These are phyloP conservation scores for Elephantulus edwardii DNA, from an alignment of 2,113 vertebrate genomes.

Conservation along the genomic window DNA sequence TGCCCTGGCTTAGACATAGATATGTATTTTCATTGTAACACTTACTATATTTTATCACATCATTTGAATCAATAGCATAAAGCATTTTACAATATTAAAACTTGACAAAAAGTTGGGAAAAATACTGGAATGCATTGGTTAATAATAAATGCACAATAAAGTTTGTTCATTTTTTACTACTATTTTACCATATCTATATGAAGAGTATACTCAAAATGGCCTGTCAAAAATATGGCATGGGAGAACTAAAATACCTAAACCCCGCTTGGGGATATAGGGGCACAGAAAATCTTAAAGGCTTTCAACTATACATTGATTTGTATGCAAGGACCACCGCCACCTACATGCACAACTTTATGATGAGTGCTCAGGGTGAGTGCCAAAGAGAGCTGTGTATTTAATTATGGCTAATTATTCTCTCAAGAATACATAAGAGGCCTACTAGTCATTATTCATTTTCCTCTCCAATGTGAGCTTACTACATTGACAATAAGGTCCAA, in stretches of 20 bases:
- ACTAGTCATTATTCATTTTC: slow-evolving; percentile 31
- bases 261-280: neutral
- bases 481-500: neutral
- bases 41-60: neutral
- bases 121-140: neutral
- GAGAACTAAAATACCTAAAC: neutral
- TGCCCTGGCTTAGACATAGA: too few species aligned
- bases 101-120: neutral
- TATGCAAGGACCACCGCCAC: neutral
- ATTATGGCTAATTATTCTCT: neutral
- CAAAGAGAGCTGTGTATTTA: neutral
- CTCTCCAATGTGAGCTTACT: neutral
- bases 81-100: neutral
- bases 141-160: neutral
- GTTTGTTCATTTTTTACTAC: neutral
- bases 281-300: neutral
- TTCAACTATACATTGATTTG: neutral
- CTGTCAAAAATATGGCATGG: neutral
- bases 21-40: neutral
- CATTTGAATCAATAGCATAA: neutral
- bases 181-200: neutral
- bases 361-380: neutral
- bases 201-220: neutral
- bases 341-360: neutral
- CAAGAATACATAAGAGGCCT: neutral